A percentile compares a stretch with the other conserved stretches of the same genome.
Conservation (phyloP, 2,797 vertebrate species). For the Garrulus glandarius region DNA sequence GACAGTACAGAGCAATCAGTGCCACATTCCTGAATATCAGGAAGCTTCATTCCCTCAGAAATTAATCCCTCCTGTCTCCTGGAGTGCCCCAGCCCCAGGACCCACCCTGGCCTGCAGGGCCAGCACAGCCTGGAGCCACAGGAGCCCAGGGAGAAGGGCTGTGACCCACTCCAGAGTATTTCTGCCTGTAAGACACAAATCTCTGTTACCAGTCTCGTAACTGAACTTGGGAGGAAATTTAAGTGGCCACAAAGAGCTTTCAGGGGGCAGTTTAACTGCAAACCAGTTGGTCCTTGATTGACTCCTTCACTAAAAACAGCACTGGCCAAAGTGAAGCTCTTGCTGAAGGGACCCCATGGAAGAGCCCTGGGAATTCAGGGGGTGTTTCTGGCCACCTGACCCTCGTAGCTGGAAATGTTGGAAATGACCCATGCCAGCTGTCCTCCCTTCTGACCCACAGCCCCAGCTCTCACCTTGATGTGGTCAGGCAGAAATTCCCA, state of each 20-base stretch:
- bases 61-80: background rate
- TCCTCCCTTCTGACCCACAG: background rate
- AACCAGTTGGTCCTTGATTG: background rate
- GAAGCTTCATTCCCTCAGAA: background rate
- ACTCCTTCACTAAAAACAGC: background rate
- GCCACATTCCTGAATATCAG: background rate
- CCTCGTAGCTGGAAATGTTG: background rate
- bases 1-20: background rate
- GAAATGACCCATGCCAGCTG: background rate
- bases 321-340: background rate
- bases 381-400: accelerated
- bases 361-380: background rate
- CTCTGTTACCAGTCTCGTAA: background rate
- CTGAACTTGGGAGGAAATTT: background rate
- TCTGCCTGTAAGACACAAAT: background rate
- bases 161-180: background rate
- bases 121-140: background rate
- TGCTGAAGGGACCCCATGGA: background rate
- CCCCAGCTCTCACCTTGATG: background rate
- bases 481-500: background rate
- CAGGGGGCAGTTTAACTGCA: background rate
- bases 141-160: background rate
- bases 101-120: background rate
- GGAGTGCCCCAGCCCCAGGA: background rate
- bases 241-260: background rate